Percentiles rank a stretch among this genome's conserved stretches.
phyloP scores from a whole-genome alignment of 2,113 vertebrate species.

The Barbus barbus region DNA sequence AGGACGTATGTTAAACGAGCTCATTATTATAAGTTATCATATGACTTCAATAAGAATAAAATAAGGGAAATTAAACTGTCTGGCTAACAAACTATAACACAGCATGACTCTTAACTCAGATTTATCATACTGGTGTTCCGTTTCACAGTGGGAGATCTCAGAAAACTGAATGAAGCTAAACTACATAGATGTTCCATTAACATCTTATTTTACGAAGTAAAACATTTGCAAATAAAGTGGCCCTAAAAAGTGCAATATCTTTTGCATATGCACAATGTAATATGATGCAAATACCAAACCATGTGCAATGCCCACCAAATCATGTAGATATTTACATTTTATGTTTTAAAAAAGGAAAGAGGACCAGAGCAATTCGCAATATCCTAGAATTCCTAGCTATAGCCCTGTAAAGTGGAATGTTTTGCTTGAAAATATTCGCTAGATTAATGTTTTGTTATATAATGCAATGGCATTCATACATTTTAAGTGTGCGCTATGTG shows the following conservation, averaged over 20 bases:
- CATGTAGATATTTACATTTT: background rate
- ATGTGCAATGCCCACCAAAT: background rate
- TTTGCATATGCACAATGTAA: background rate
- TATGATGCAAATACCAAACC: background rate
- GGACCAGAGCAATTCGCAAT: background rate
- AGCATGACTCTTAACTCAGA: background rate
- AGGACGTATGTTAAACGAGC: background rate
- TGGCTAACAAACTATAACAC: background rate
- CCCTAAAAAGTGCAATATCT: background rate
- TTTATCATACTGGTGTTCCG: background rate
- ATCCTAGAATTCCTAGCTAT: background rate
- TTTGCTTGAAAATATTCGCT: background rate
- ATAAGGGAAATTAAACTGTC: background rate
- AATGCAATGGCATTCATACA: background rate
- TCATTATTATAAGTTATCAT: conserved; percentile 29
- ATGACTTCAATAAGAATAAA: conserved; percentile 13
- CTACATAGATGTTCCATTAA: background rate
- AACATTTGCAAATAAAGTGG: background rate
- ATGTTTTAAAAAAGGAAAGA: background rate
- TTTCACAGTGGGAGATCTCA: conserved; percentile 1
- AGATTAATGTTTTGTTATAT: background rate
- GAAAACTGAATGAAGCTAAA: background rate
- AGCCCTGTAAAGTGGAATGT: background rate
- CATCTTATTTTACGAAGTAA: background rate
- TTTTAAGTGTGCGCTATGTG: background rate